Percentiles rank a stretch among this genome's conserved stretches.
phyloP scores from a whole-genome alignment of 2,797 vertebrate species.

The Ibycter americanus region DNA sequence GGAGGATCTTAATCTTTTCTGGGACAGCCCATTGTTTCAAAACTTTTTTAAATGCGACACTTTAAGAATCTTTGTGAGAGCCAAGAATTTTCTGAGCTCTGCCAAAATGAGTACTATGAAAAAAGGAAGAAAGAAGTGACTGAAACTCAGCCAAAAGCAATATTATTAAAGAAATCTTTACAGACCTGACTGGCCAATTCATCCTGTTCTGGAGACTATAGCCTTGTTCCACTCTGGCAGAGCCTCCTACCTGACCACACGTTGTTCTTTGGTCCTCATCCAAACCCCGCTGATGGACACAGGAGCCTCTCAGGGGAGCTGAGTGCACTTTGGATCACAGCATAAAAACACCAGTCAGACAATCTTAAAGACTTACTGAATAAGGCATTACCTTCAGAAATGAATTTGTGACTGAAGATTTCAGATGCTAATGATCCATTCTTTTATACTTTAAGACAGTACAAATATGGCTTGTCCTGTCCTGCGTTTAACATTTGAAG shows the following conservation, averaged over 20 bases:
- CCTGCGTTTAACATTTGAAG: not conserved
- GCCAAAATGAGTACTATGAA: slow-evolving; percentile 31
- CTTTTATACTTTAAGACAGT: not conserved
- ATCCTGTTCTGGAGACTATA: not conserved
- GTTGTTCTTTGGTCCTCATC: not conserved
- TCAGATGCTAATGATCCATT: not conserved
- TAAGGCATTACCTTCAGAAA: not conserved
- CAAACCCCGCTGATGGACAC: not conserved
- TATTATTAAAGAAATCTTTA: slow-evolving; percentile 40
- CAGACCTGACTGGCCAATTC: not conserved
- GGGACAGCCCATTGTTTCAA: not conserved
- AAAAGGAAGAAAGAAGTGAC: not conserved
- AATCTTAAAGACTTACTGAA: not conserved
- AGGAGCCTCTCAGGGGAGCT: not conserved
- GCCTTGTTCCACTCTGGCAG: not conserved
- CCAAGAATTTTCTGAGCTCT: slow-evolving; percentile 4
- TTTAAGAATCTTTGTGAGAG: not conserved
- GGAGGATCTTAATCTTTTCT: not conserved
- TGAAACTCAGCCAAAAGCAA: slow-evolving; percentile 23
- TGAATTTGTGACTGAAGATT: not conserved
- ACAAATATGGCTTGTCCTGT: not conserved
- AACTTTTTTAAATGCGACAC: not conserved
- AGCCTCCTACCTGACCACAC: not conserved
- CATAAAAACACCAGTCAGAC: not conserved
- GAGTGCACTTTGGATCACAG: not conserved